Evolutionary conservation across 2,888 invertebrate genomes (phyloP), one percentile per base, ranked within the genome.

Genomic region (Trimorus sp.): DNA sequence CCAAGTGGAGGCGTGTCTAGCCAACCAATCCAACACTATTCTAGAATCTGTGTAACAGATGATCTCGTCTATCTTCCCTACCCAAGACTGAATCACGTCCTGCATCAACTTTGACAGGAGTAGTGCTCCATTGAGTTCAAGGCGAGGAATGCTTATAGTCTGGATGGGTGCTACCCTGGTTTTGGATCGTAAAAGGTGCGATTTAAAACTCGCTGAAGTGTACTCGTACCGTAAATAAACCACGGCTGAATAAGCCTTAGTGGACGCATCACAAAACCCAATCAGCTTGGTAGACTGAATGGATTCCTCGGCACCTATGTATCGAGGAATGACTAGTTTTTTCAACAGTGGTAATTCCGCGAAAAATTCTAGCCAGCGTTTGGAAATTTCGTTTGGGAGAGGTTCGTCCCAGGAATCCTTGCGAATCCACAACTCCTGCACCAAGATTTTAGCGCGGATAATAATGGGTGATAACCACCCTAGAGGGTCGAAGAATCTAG

Each of bases 21-120:
- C 7, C 1, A 60, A 14, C 60, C 60, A 60, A 60, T 45, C 42
- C 2, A 60, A n/a, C 3, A 60, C 45, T 7, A 60, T 60, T 45
- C 12, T 15, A 4, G 48, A 60, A 14, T 60, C 60, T 0, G 60
- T 45, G 48, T 45, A 60, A 11, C 60, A 60, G 4, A 12, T 0
- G 4, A 48, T 45, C 16, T 45, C 26, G 26, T 60, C 60, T 1
- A 45, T 12, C 5, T 26, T 7, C 11, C 48, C 36, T 7, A 60
- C 11, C 16, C 48, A 60, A 48, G 40, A 11, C 3, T 8, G 11
- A 3, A 7, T 36, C 0, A 56, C 37, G 11, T 8, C 36, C 8
- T n/a, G 5, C n/a, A 56, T 12, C 11, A 56, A 7, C 4, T 15
- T 59, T 8, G 59, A 8, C 2, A 59, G 42, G 11, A 60, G 38